A percentile compares a stretch with the other conserved stretches of the same genome.
phyloP scores from a whole-genome alignment of 2,113 vertebrate genomes.

The Cebus imitator region DNA sequence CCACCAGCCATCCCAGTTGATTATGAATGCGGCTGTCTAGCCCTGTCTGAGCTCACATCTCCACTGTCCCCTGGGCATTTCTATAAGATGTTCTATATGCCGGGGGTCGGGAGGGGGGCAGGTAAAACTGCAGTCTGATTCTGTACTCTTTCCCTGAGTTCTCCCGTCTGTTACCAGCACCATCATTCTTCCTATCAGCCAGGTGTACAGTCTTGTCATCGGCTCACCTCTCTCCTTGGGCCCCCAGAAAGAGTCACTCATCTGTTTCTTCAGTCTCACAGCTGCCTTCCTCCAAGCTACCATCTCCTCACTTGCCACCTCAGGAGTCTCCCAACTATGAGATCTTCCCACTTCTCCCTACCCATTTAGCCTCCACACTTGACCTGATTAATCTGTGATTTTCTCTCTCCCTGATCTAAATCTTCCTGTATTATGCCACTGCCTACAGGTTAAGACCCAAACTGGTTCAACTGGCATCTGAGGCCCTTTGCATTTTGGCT shows the following conservation, averaged over 20 bases:
- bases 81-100: neutral
- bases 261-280: neutral
- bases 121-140: neutral
- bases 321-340: neutral
- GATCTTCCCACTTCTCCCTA: neutral
- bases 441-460: conserved; percentile 10
- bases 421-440: neutral
- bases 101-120: neutral
- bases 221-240: neutral
- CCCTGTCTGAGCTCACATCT: neutral
- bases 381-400: conserved; percentile 11
- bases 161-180: neutral
- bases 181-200: neutral
- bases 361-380: neutral
- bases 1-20: neutral
- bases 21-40: neutral
- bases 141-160: neutral
- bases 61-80: too few species aligned
- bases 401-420: conserved; percentile 30
- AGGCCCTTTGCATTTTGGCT: neutral
- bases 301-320: neutral
- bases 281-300: neutral
- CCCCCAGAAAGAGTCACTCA: neutral
- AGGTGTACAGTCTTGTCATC: neutral
- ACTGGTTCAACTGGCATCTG: conserved; percentile 21